Percentiles rank a stretch among this genome's conserved stretches.
Conservation (phyloP, 2,113 vertebrate species). For the Ariopsis seemanni region DNA sequence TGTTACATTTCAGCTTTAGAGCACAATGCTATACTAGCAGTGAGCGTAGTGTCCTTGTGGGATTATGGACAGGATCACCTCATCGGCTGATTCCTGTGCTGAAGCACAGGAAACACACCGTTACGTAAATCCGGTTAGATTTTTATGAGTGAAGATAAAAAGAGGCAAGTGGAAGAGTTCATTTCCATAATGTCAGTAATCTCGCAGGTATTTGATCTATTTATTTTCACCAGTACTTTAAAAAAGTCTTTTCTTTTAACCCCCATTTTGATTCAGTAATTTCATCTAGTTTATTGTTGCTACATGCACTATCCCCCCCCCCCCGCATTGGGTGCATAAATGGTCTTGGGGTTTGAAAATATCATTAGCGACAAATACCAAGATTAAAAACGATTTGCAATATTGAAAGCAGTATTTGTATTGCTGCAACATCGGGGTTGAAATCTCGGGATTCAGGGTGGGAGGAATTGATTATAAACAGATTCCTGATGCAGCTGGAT, state of each 20-base stretch:
- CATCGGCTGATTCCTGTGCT: background rate
- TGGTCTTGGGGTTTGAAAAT: background rate
- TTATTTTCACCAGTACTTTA: background rate
- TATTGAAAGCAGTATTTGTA: background rate
- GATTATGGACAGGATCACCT: background rate
- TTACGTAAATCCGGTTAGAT: background rate
- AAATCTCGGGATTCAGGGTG: background rate
- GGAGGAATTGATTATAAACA: background rate
- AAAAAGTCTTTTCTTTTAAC: background rate
- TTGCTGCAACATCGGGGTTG: background rate
- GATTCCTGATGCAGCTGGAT: background rate
- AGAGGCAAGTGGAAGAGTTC: background rate
- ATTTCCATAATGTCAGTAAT: background rate
- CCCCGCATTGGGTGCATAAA: background rate
- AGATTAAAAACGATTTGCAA: background rate
- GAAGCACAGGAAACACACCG: background rate
- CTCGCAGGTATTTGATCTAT: background rate
- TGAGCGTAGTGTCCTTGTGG: background rate
- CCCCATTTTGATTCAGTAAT: background rate
- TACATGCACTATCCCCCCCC: too few relatives aligned
- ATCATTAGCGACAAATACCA: background rate
- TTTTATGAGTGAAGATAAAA: background rate
- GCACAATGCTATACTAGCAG: too few relatives aligned
- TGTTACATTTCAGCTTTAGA: conserved; percentile 9
- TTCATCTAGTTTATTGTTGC: background rate